Base-by-base conservation (phyloP, 2,797 vertebrate species). In the Cynopterus sphinx region DNA sequence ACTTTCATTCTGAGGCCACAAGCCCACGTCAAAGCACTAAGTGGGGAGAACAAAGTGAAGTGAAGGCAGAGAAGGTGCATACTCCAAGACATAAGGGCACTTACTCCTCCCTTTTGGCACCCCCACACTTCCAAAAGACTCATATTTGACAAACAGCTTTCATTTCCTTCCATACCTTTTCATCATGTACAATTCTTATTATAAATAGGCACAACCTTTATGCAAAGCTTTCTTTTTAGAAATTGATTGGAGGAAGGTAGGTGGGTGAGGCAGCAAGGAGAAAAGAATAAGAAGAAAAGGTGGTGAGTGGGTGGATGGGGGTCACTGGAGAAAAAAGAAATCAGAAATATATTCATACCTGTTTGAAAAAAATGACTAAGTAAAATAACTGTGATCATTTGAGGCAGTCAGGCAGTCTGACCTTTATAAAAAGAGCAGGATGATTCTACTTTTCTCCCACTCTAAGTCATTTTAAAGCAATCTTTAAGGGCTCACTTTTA, bases 321-420 rank as follows among this genome's bases (percentile, higher is more conserved):
- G 78, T 95, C 92, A 95, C 57, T 51, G 11, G 33, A 15, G 79
- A 82, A 70, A 86, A 95, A 53, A 51, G 53, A 87, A 96, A 87
- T 95, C 65, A 83, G 70, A 87, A 92, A 81, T 95, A 90, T 73
- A 94, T 91, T 94, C 87, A n/a, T 77, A 83, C n/a, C 31, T 41
- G 6, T 49, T 96, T 87, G 68, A 77, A 49, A 84, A 90, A 90
- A 92, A 94, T 93, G 84, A 96, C 75, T 73, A 74, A 97, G 90
- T 79, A 92, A 95, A 95, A 90, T 94, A 93, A 94, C 78, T 49
- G 43, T 57, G 75, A 95, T 95, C 87, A 73, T 96, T 59, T 70
- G 90, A 96, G 59, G 88, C 41, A 92, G 75, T 67, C 86, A 96
- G 78, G 77, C 89, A 94, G 57, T 85, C 55, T 97, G 95, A 95